phyloP scores from a whole-genome alignment of 2,888 invertebrate species.

The Standfussiana lucernea region DNA sequence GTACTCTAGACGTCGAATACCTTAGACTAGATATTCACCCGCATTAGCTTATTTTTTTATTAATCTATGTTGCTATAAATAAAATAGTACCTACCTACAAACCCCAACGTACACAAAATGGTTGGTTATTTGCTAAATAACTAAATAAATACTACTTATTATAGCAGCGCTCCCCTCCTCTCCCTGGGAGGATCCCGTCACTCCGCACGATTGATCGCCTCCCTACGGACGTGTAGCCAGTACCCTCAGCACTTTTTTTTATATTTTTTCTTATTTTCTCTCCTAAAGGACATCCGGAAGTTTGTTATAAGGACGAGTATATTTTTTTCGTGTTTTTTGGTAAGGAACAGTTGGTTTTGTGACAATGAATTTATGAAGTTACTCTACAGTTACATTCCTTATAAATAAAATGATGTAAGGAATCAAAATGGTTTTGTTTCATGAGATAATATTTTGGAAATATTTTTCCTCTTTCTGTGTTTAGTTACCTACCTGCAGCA shows the following conservation, averaged over 20 bases:
- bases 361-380: not conserved
- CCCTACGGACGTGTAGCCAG: conserved; percentile 75
- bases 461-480: not conserved
- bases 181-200: conserved; percentile 68
- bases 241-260: conserved; percentile 67
- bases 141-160: conserved; percentile 68
- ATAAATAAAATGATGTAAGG: not conserved
- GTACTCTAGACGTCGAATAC: not conserved
- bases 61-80: not conserved
- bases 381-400: not conserved
- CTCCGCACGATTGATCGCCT: conserved; percentile 77
- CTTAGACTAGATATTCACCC: not conserved
- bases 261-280: conserved; percentile 52
- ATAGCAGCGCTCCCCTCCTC: conserved; percentile 59
- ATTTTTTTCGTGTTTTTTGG: conserved; percentile 19
- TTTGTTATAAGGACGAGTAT: conserved; percentile 49
- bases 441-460: not conserved
- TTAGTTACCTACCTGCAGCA: not conserved
- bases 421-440: not conserved
- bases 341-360: not conserved
- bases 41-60: not conserved
- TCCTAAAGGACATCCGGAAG: conserved; percentile 66
- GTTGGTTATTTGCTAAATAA: conserved; percentile 67
- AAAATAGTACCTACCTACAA: not conserved
- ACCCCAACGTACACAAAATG: conserved; percentile 26